Percentiles rank a stretch among this genome's conserved stretches.
Conservation (phyloP, 2,797 vertebrate genomes). For the Falco naumanni region DNA sequence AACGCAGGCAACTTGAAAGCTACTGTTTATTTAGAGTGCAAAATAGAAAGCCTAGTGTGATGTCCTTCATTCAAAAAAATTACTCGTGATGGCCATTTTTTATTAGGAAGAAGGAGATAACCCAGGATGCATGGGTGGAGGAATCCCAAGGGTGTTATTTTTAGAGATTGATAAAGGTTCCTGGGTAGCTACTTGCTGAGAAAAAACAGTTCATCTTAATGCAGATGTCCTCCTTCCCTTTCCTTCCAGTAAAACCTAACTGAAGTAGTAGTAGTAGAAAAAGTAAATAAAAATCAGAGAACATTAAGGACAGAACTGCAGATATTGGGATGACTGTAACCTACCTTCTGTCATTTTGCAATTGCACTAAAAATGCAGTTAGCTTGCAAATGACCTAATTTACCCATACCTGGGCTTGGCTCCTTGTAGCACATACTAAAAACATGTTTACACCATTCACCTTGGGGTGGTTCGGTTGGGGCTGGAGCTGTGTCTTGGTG, state of each 20-base stretch:
- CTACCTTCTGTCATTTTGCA: not conserved
- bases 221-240: not conserved
- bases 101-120: not conserved
- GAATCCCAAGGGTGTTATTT: not conserved
- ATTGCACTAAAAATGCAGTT: not conserved
- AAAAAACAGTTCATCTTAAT: not conserved
- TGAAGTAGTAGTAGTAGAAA: not conserved
- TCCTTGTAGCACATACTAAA: not conserved
- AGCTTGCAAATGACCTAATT: not conserved
- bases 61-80: not conserved
- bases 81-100: not conserved
- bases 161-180: not conserved
- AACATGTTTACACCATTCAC: not conserved
- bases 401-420: not conserved
- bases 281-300: not conserved
- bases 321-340: not conserved
- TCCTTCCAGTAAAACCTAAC: not conserved
- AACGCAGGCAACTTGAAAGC: fast-evolving
- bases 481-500: not conserved
- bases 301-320: not conserved
- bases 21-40: not conserved
- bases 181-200: not conserved
- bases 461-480: not conserved
- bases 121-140: not conserved
- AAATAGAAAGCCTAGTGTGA: not conserved